Conservation (phyloP, 2,113 vertebrate species). For the Ceuthmochares aereus region DNA sequence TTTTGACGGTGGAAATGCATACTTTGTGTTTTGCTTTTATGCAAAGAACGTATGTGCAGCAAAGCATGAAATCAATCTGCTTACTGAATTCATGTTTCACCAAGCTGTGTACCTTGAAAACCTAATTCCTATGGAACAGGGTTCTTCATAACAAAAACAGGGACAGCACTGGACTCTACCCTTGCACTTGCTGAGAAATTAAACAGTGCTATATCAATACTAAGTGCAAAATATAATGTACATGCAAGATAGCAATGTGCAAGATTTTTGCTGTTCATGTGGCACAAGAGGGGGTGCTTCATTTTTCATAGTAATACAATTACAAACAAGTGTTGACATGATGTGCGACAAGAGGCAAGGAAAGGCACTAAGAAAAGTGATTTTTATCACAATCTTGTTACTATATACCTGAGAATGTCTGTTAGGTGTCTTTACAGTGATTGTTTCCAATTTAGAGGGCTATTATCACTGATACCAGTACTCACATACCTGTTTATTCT, state of each 20-base stretch:
- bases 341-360: slow-evolving; percentile 25
- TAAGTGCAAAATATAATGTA: neutral
- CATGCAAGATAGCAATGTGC: neutral
- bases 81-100: neutral
- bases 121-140: neutral
- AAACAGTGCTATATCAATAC: neutral
- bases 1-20: neutral
- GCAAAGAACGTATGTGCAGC: neutral
- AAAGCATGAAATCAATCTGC: neutral
- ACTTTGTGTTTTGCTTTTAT: neutral
- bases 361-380: slow-evolving; percentile 5
- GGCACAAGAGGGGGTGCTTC: neutral
- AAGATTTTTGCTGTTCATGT: neutral
- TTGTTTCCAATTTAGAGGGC: slow-evolving; percentile 11
- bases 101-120: neutral
- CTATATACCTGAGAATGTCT: neutral
- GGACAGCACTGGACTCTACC: rapidly evolving
- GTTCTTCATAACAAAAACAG: neutral
- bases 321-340: neutral
- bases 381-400: slow-evolving; percentile 35
- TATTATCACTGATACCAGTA: neutral
- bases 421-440: neutral
- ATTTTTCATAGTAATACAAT: slow-evolving; percentile 16
- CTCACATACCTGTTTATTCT: neutral
- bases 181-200: neutral